These are phyloP conservation scores for Chlorocebus sabaeus DNA, from an alignment of 2,113 vertebrate species.

Conservation along the genomic window DNA sequence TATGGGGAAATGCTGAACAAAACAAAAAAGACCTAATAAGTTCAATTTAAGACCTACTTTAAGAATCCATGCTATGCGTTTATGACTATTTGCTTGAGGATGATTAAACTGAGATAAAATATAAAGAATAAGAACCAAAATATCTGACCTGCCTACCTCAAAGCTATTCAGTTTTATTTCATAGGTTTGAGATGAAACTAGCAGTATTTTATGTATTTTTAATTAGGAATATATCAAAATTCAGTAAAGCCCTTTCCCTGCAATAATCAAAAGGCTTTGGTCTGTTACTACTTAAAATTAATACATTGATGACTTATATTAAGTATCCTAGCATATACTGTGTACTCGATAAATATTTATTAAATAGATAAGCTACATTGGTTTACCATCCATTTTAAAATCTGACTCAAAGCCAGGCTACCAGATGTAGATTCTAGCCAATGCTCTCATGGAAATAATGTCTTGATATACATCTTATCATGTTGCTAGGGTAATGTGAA, in stretches of 20 bases:
- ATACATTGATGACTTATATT: neutral
- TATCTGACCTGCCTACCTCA: neutral
- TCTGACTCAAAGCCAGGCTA: neutral
- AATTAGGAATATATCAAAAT: neutral
- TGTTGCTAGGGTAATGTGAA: neutral
- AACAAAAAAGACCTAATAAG: neutral
- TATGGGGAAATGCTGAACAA: neutral
- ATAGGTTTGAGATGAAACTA: neutral
- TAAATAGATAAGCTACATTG: neutral
- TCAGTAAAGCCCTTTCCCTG: neutral
- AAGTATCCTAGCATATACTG: neutral
- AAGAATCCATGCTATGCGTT: neutral
- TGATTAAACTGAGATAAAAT: neutral
- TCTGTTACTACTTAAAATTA: neutral
- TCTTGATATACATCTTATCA: neutral
- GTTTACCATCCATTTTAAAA: neutral
- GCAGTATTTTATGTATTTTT: neutral
- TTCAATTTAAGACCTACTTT: neutral
- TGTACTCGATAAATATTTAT: neutral
- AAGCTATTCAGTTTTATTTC: neutral
- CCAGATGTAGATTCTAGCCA: neutral
- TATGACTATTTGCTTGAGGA: neutral
- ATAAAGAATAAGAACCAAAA: neutral
- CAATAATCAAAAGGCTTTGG: constrained; percentile 2
- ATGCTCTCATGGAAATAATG: neutral